Conservation (phyloP, 92 coral and sea anemone species). For the Epizoanthus ramosus region DNA sequence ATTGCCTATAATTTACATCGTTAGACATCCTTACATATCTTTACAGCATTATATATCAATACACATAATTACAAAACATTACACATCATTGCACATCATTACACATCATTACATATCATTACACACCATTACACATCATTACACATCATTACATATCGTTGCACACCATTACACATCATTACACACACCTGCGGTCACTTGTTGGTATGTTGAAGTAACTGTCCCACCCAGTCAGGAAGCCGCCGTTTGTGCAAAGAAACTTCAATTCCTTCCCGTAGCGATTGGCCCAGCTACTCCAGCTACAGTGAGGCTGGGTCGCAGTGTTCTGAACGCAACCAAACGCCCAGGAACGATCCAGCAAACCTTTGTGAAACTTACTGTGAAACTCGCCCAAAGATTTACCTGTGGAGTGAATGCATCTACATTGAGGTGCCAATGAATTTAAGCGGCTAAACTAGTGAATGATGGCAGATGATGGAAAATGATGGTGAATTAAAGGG, state of each 20-base stretch:
- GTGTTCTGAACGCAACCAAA: slow-evolving; percentile 6
- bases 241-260: slow-evolving; percentile 1
- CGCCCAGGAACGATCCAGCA: slow-evolving; percentile 20
- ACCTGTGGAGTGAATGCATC: background rate
- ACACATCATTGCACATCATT: background rate
- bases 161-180: background rate
- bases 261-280: background rate
- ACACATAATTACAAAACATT: background rate
- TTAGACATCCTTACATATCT: background rate
- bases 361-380: slow-evolving; percentile 3
- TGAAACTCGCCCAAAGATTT: slow-evolving; percentile 21
- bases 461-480: background rate
- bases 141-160: background rate
- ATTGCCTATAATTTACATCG: background rate
- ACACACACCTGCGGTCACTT: slow-evolving; percentile 7
- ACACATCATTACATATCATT: background rate
- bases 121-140: background rate
- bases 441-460: background rate
- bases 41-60: background rate
- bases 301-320: slow-evolving; percentile 6
- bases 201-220: slow-evolving; percentile 7
- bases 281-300: slow-evolving; percentile 28
- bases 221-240: slow-evolving; percentile 19
- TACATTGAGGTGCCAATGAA: no score
- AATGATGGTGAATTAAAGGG: no score